These are phyloP conservation scores for Nemoura dubitans DNA, from an alignment of 2,888 invertebrate species.

Conservation along the genomic window DNA sequence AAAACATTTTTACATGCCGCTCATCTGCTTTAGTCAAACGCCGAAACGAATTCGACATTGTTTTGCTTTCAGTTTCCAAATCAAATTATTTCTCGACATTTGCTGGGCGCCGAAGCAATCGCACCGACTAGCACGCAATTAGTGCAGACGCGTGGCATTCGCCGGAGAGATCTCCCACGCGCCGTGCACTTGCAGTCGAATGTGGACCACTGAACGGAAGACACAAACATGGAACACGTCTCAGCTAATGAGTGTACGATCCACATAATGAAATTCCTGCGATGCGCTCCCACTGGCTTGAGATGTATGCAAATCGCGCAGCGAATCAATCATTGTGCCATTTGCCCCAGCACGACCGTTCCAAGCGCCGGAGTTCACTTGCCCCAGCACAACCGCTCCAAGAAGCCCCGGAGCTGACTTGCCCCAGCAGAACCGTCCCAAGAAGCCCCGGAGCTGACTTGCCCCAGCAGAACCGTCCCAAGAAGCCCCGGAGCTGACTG, in stretches of 20 bases:
- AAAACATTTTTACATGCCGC: neutral
- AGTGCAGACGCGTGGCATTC: neutral
- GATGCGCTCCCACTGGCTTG: neutral
- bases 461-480: too few species aligned
- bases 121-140: neutral
- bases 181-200: neutral
- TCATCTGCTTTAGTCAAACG: neutral
- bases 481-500: too few species aligned
- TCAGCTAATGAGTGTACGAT: neutral
- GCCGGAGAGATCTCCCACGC: neutral
- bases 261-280: constrained; percentile 15
- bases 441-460: too few species aligned
- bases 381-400: too few species aligned
- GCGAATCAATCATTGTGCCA: neutral
- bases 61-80: neutral
- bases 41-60: neutral
- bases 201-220: neutral
- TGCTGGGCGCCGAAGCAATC: neutral
- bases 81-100: neutral
- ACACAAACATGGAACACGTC: neutral
- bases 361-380: neutral
- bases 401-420: too few species aligned
- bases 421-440: too few species aligned
- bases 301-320: neutral
- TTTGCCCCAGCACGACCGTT: neutral